Evolutionary conservation across 2,113 vertebrate genomes (phyloP).

Genomic region (Lagopus leucura): DNA sequence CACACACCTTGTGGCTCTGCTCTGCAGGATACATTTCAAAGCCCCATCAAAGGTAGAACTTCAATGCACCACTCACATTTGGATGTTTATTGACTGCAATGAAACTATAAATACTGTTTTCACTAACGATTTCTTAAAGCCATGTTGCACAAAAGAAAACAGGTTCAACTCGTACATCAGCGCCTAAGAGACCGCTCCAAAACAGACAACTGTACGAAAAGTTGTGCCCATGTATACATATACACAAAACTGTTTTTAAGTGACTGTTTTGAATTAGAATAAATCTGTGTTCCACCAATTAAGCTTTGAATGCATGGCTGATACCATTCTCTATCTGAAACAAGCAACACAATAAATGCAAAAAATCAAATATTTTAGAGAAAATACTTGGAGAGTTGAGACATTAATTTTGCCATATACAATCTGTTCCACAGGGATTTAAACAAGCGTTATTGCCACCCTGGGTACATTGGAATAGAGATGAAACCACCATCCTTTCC

Average conservation of each 20-base stretch:
- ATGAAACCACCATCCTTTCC: constrained; percentile 65
- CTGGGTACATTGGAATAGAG: constrained; percentile 72
- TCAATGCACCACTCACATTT: background rate
- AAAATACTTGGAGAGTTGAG: constrained; percentile 77
- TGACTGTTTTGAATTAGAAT: constrained; percentile 70
- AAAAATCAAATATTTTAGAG: constrained; percentile 79
- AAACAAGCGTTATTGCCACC: constrained; percentile 76
- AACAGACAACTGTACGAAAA: constrained; percentile 66
- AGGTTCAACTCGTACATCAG: constrained; percentile 55
- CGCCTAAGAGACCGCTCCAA: constrained; percentile 62
- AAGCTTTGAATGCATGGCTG: constrained; percentile 51
- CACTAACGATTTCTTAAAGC: constrained; percentile 42
- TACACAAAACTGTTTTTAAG: constrained; percentile 71
- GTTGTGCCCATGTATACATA: constrained; percentile 69
- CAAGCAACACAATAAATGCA: constrained; percentile 75
- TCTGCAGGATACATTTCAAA: background rate
- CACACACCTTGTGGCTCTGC: background rate
- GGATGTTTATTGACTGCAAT: constrained; percentile 6
- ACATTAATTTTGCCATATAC: constrained; percentile 78
- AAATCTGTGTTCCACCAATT: constrained; percentile 72
- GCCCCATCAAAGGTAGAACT: constrained; percentile 11
- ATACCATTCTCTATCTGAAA: constrained; percentile 59
- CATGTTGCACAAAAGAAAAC: constrained; percentile 55
- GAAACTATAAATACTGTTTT: constrained; percentile 7
- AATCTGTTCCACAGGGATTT: constrained; percentile 77